Base-by-base conservation (phyloP, 1,140 invertebrate species). In the Cyphomyrmex costatus region DNA sequence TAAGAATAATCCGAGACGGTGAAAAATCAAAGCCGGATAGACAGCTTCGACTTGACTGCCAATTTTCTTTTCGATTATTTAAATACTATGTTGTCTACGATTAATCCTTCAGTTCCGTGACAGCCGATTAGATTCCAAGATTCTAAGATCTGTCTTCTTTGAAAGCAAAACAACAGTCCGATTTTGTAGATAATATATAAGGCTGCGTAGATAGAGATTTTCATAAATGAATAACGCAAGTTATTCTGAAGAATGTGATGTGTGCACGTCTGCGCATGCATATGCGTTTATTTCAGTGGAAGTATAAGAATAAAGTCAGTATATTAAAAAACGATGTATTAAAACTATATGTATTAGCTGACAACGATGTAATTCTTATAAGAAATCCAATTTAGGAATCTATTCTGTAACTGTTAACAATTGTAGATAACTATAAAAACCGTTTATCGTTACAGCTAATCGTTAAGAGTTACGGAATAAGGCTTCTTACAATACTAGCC, bases 61-160 rank as follows among this genome's bases (percentile, higher is more conserved):
- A 36, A 42, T 63, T 63, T 63, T 2, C 16, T 68, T 21, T 2
- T 0, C 16, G 36, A 24, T n/a, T 8, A 36, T 80, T 8, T 80
- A 42, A 80, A 80, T 36, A n/a, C 1, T 16, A 1, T 51, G 42
- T 21, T 79, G 30, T 19, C 58, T 49, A n/a, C 46, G 68, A 80
- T 68, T 68, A 46, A 61, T 53, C 65, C 33, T n/a, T 68, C n/a
- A n/a, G 16, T 33, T 82, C 56, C 49, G 30, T 56, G 51, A 66
- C 58, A 78, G 60, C 12, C 7, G 30, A 68, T 68, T 68, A 68
- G 27, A n/a, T n/a, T 68, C 10, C 19, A 30, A 16, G 49, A 33
- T 56, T 49, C 33, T 49, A 33, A 42, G 36, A 42, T 42, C 21
- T 51, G 51, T 33, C n/a, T 79, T 79, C 19, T 24, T 51, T 36